Evolutionary conservation across 2,113 vertebrate species (phyloP).

Genomic region (Carassius auratus): DNA sequence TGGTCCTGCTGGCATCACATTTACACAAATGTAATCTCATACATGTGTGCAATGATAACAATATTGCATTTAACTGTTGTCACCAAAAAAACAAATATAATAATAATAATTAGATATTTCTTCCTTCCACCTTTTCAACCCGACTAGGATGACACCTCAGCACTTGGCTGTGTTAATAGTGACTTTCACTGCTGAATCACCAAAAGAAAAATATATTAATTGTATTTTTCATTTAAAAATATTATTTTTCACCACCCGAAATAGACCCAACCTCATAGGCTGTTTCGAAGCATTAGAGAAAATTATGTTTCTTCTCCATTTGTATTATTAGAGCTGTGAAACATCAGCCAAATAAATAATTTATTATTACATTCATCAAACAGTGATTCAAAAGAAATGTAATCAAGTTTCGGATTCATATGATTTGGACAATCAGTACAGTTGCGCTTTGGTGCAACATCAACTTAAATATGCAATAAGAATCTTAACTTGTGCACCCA

Average conservation of each 20-base stretch:
- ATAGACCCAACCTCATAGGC: neutral
- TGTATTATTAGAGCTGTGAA: neutral
- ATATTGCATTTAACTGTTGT: neutral
- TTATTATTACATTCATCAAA: neutral
- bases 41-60: neutral
- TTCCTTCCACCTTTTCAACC: neutral
- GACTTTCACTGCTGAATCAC: slow-evolving; percentile 8
- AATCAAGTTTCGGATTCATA: neutral
- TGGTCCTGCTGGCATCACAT: slow-evolving; percentile 17
- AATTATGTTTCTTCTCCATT: neutral
- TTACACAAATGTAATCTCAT: slow-evolving; percentile 46
- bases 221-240: slow-evolving; percentile 34
- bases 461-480: neutral
- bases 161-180: slow-evolving; percentile 32
- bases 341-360: neutral
- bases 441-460: neutral
- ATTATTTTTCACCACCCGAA: slow-evolving; percentile 13
- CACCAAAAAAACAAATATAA: neutral
- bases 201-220: slow-evolving; percentile 26
- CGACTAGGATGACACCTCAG: neutral
- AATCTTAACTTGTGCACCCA: neutral
- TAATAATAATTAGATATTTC: neutral
- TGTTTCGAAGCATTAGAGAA: no score
- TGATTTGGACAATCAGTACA: neutral
- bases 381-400: neutral